Conservation (phyloP, 2,888 invertebrate species). For the Amiota communis region DNA sequence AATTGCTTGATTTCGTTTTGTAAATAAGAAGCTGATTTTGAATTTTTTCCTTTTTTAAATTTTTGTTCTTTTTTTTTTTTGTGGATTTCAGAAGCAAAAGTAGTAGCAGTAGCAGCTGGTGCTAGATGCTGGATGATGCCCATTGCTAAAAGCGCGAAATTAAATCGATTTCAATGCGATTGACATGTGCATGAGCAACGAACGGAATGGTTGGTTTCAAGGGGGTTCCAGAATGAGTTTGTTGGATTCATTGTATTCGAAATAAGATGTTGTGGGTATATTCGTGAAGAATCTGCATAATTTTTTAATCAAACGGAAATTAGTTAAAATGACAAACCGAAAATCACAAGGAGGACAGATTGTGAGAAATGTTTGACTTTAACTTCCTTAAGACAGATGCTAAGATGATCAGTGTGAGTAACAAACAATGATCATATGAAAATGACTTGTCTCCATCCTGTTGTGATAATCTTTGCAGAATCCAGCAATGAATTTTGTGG, state of each 20-base stretch:
- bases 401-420: no score
- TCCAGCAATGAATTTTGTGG: no score
- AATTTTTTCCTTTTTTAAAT: no score
- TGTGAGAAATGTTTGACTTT: neutral
- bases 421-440: no score
- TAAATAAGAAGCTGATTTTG: constrained; percentile 61
- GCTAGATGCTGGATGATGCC: constrained; percentile 9
- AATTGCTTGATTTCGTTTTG: constrained; percentile 66
- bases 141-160: constrained; percentile 50
- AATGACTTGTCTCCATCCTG: no score
- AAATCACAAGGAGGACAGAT: neutral
- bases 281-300: constrained; percentile 12
- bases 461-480: no score
- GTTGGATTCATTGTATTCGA: neutral
- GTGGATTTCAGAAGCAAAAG: neutral
- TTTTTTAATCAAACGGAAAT: constrained; percentile 17
- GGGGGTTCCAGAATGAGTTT: no score
- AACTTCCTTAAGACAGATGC: no score
- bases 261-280: constrained; percentile 17
- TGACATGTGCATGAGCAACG: constrained; percentile 37
- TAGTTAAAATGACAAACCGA: constrained; percentile 17
- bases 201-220: neutral
- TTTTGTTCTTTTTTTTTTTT: neutral
- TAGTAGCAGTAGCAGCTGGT: constrained; percentile 29
- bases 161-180: constrained; percentile 62